Base-by-base conservation (phyloP, 2,113 vertebrate species). In the Delphinapterus leucas region DNA sequence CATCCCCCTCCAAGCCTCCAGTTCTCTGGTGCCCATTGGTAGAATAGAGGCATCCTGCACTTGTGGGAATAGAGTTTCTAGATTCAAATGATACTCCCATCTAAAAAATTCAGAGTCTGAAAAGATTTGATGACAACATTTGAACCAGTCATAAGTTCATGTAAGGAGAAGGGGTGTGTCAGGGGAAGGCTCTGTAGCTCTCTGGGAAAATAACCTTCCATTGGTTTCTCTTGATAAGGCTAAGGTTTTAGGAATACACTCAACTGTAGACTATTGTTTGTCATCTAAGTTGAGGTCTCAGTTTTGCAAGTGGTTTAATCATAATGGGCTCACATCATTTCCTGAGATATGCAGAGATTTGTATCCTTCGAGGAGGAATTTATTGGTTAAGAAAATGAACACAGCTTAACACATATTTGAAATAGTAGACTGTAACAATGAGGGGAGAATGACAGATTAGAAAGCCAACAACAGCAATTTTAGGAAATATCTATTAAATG, bases 11-110 rank as follows among this genome's bases (percentile, higher is more conserved):
- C 17, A 26, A 90, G 26, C 13, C 26, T 49, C 36, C 25, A 23
- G 2, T 74, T 91, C 8, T 38, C 12, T 58, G 10, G 4, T 87
- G 10, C 36, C 11, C 1, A 2, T 61, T 26, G 4, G 2, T 25
- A 7, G 73, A 14, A 38, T 36, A 2, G 17, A 81, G 23, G 2
- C 4, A 23, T 5, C 1, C 0, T 36, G 31, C 0, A 47, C n/a
- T 41, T 91, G 26, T 23, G 41, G 18, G 2, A 93, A 91, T 8
- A 25, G 20, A 58, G 2, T 44, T 95, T 53, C 31, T 71, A 70
- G 53, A 82, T n/a, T 77, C 14, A 20, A 67, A 14, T 31, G 3
- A 18, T 55, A 21, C 4, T 60, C 1, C 8, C 12, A 4, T 36
- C 25, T 68, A 33, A 61, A 44, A 23, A 63, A 94, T 33, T 8